Evolutionary conservation across 2,797 vertebrate genomes (phyloP), one percentile per base, ranked within the genome.

Genomic region (Lates japonicus): DNA sequence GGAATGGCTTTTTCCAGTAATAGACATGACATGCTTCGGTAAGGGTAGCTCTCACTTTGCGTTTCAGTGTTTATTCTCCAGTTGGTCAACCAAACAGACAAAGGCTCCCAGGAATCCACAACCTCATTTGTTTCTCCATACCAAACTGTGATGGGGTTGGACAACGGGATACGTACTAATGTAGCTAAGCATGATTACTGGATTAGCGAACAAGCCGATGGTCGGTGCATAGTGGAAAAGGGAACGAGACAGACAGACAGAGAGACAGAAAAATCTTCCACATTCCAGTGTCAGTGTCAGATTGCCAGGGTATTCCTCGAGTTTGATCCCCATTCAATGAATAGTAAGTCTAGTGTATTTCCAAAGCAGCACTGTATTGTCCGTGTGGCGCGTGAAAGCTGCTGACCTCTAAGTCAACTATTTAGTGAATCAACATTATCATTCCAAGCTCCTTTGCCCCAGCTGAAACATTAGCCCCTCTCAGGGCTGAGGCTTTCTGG

Each of bases 351-450:
- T 89, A 41, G 65, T 74, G 75, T 80, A 86, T 90, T 93, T 92
- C 83, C 55, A 92, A 88, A 84, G 81, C 83, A 70, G 65, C 65
- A 17, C 63, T 61, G 68, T 78, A 89, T 91, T 92, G 93, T 89
- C 86, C 85, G 63, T 81, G 82, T 83, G 83, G 69, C 42, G 57
- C 69, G 76, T 88, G 88, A 89, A 90, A 74, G 87, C 89, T 81
- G 85, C 86, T 94, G 94, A 95, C 93, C 93, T 94, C 93, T 92
- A 85, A 92, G 93, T 93, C 87, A 90, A 93, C 91, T 91, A 94
- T 95, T 95, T 94, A 93, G 93, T 86, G 66, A 94, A 94, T 94
- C 93, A 92, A 94, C 92, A 94, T 94, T 92, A 94, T 95, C 94
- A 95, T 95, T 94, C 94, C 92, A 87, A 82, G 87, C 92, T 92